These are phyloP conservation scores for Xenopus petersii DNA, from an alignment of 2,797 vertebrate genomes.

Conservation along the genomic window DNA sequence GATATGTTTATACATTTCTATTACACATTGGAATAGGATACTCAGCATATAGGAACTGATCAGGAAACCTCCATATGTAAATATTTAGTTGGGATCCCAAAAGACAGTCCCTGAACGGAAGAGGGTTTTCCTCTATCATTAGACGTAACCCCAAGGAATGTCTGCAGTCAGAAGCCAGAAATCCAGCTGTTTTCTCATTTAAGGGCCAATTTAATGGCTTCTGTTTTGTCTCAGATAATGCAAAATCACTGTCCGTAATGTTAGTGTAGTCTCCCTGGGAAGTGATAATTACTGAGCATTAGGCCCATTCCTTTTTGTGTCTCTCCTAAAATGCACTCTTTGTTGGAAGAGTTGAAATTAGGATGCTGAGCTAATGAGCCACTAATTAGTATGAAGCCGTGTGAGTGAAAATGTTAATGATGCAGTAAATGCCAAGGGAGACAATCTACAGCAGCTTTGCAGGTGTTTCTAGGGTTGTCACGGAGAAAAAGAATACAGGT, in stretches of 20 bases:
- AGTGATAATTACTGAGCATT: not conserved
- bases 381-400: too few relatives aligned
- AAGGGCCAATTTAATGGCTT: not conserved
- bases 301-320: not conserved
- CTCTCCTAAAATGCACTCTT: not conserved
- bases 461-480: too few relatives aligned
- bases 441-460: too few relatives aligned
- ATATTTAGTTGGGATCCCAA: constrained; percentile 31
- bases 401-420: too few relatives aligned
- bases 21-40: too few relatives aligned
- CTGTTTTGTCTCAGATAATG: not conserved
- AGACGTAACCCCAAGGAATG: constrained; percentile 27
- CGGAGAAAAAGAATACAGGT: too few relatives aligned
- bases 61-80: constrained; percentile 29
- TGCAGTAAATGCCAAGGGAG: too few relatives aligned
- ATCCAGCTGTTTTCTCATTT: not conserved
- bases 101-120: constrained; percentile 12
- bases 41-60: not conserved
- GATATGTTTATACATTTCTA: too few relatives aligned
- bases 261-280: not conserved
- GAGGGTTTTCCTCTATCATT: not conserved
- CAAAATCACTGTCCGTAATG: not conserved
- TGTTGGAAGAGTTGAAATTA: not conserved
- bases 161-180: not conserved
- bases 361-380: too few relatives aligned